Base-by-base conservation (phyloP, 2,888 invertebrate species). In the Caenorhabditis uteleia region DNA sequence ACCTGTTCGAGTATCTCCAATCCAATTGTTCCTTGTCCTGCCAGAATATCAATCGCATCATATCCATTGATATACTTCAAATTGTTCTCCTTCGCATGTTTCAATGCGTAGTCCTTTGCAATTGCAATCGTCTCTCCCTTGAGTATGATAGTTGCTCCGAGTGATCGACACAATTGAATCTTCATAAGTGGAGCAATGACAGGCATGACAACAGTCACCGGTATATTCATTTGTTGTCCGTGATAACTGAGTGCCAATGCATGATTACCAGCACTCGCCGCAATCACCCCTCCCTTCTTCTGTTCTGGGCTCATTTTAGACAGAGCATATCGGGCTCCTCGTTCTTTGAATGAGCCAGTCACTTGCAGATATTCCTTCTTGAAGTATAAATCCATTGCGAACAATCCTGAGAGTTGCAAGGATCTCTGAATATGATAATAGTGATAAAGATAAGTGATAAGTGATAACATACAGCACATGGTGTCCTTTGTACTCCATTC, bases 341-440 rank as follows among this genome's bases (percentile, higher is more conserved):
- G 88, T 83, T 95, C 95, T 84, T 95, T 95, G 84, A 95, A 94
- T 85, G 93, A 94, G 83, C 95, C 95, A n/a, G 95, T 95, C 69
- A 89, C 89, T 85, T 95, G 94, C 14, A 93, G 87, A 83, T 92
- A 94, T 84, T 95, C 95, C 84, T 93, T 93, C 85, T 95, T 95
- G 77, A 95, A 88, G 85, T 89, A 95, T 69, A 95, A 88, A 29
- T 93, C 90, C 89, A 94, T 91, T 40, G 89, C 91, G 53, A 89
- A 89, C 43, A 88, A 48, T 4, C 64, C 81, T 3, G 88, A 86
- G 0, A 93, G 91, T 84, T 93, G 88, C 77, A 91, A 90, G 0
- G 93, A 93, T 86, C 88, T 89, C 93, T 94, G 85, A 31, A 85
- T 83, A 2, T n/a, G 16, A 10, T n/a, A n/a, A n/a, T n/a, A n/a